These are phyloP conservation scores for Venusia cambrica DNA, from an alignment of 2,888 invertebrate species.

Conservation along the genomic window DNA sequence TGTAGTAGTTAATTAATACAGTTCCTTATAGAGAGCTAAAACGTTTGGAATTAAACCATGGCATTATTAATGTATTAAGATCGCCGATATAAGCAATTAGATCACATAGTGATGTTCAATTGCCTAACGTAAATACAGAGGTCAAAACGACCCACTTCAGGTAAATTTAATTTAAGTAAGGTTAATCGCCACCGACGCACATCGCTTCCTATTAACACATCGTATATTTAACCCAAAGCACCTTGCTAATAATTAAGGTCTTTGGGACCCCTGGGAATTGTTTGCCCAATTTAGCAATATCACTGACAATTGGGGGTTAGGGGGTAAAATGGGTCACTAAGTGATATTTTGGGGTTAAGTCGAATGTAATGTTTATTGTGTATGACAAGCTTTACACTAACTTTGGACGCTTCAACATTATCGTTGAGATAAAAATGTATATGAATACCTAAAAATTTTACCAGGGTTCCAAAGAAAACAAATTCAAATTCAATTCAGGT, in stretches of 20 bases:
- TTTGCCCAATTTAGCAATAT: conserved; percentile 64
- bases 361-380: conserved; percentile 23
- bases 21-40: too few species aligned
- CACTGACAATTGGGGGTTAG: conserved; percentile 51
- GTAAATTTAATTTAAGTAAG: conserved; percentile 73
- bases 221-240: conserved; percentile 75
- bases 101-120: too few species aligned
- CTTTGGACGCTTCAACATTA: too few species aligned
- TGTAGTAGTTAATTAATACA: too few species aligned
- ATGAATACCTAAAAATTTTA: neutral
- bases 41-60: too few species aligned
- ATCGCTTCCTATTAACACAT: conserved; percentile 71
- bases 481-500: too few species aligned
- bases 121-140: conserved; percentile 22
- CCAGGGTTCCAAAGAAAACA: neutral
- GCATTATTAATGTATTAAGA: too few species aligned
- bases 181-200: conserved; percentile 64
- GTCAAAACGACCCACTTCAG: conserved; percentile 52
- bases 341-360: conserved; percentile 44
- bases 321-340: conserved; percentile 50
- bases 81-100: too few species aligned
- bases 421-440: too few species aligned
- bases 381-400: conserved; percentile 3
- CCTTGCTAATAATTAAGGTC: conserved; percentile 77
- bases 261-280: conserved; percentile 53